phyloP scores from a whole-genome alignment of 64 coral and sea anemone species.

The Stichodactyla mertensii region DNA sequence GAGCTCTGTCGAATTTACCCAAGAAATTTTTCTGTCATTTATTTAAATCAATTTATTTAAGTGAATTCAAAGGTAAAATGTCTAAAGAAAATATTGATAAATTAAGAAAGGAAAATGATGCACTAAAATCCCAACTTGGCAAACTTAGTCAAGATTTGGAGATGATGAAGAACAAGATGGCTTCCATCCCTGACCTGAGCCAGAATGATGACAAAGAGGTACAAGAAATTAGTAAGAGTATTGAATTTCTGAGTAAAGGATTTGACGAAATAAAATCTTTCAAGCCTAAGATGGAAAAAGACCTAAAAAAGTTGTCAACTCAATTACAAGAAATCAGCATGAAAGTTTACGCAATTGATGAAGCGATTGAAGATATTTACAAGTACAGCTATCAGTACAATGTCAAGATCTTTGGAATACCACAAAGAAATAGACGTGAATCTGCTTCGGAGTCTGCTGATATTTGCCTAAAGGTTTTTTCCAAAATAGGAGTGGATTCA shows the following conservation, averaged over 20 bases:
- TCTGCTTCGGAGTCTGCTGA: constrained; percentile 14
- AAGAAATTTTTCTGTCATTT: background rate
- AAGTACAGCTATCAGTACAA: constrained; percentile 51
- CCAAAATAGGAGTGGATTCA: constrained; percentile 1
- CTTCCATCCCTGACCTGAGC: background rate
- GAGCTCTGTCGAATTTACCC: constrained; percentile 1
- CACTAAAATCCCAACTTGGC: background rate
- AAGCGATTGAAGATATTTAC: constrained; percentile 27
- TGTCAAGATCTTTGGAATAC: constrained; percentile 48
- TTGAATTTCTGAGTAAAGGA: constrained; percentile 22
- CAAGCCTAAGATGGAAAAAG: background rate
- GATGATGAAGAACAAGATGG: constrained; percentile 3
- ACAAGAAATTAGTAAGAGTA: background rate
- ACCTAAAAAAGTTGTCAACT: background rate
- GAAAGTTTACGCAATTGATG: constrained; percentile 18
- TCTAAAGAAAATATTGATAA: constrained; percentile 6
- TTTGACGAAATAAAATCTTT: constrained; percentile 12
- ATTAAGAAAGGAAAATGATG: constrained; percentile 1
- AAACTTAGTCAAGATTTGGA: background rate
- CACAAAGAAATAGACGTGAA: constrained; percentile 18
- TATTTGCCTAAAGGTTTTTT: constrained; percentile 27
- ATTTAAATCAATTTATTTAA: background rate
- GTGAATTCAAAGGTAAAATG: background rate
- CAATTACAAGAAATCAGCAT: constrained; percentile 1
- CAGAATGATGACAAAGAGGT: background rate